Conservation (phyloP, 2,113 vertebrate genomes). For the Amblyornis subalaris region DNA sequence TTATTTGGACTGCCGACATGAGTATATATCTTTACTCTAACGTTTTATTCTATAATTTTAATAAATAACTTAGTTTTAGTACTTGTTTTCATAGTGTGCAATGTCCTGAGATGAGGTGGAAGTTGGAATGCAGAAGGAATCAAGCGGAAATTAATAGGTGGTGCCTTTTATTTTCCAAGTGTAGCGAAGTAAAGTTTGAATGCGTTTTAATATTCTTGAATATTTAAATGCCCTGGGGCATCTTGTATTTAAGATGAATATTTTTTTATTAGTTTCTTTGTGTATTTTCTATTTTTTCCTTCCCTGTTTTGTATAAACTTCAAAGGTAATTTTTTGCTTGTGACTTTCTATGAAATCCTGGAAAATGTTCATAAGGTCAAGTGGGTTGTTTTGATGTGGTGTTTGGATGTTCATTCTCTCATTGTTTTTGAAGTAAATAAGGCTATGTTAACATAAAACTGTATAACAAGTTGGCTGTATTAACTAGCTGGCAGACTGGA, state of each 20-base stretch:
- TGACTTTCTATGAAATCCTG: not conserved
- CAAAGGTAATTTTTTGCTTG: not conserved
- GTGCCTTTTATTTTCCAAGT: not conserved
- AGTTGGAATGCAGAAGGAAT: not conserved
- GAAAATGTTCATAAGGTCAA: not conserved
- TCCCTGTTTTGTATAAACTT: not conserved
- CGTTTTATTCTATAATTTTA: not conserved
- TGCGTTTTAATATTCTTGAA: not conserved
- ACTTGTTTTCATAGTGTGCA: not conserved
- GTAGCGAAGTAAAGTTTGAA: not conserved
- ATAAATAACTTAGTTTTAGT: slow-evolving; percentile 33
- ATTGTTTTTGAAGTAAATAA: not conserved
- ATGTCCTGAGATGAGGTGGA: not conserved
- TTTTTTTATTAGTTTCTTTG: not conserved
- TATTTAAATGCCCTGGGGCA: not conserved
- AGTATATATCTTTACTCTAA: not conserved
- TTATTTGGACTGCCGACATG: not conserved
- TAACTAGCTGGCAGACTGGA: not conserved
- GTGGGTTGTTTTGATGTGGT: not conserved
- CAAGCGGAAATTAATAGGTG: not conserved
- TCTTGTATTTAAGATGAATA: not conserved
- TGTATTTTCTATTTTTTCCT: not conserved
- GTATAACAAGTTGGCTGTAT: not conserved
- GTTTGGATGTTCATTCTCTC: not conserved
- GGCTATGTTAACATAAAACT: not conserved